phyloP scores from a whole-genome alignment of 2,888 invertebrate species.

The Nasonia oneida region DNA sequence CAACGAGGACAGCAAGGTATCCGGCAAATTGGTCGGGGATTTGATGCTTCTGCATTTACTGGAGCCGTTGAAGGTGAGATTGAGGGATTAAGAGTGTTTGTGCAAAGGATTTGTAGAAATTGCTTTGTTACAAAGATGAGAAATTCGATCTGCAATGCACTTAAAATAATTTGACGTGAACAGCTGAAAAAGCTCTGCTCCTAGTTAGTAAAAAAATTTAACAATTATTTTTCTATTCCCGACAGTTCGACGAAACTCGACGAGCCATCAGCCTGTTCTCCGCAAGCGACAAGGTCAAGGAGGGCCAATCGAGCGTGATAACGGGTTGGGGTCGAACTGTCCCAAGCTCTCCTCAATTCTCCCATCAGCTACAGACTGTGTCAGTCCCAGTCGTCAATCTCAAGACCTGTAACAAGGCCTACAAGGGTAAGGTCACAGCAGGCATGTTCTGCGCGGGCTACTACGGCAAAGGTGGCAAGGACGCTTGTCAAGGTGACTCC shows the following conservation, averaged over 20 bases:
- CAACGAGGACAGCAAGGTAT: conserved; percentile 40
- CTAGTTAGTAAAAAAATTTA: no score
- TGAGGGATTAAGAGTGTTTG: neutral
- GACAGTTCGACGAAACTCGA: conserved; percentile 42
- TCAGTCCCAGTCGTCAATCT: neutral
- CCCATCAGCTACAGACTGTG: conserved; percentile 2
- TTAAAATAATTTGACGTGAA: no score
- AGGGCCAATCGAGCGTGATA: conserved; percentile 63
- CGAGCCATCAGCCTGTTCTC: conserved; percentile 62
- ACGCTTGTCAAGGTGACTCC: conserved; percentile 55
- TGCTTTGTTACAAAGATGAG: neutral
- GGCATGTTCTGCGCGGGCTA: conserved; percentile 82
- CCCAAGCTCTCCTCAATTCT: neutral
- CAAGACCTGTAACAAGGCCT: conserved; percentile 22
- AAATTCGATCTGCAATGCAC: neutral
- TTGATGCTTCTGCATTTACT: conserved; percentile 81
- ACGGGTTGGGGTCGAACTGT: conserved; percentile 69
- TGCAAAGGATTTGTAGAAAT: neutral
- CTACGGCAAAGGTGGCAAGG: conserved; percentile 80
- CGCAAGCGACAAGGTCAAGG: conserved; percentile 57
- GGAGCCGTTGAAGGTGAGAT: conserved; percentile 72
- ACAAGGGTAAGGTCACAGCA: conserved; percentile 59
- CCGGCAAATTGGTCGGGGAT: conserved; percentile 74
- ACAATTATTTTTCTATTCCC: neutral
- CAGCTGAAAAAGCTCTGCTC: no score